Base-by-base conservation (phyloP, 2,113 vertebrate species). In the Emydura subglobosa region DNA sequence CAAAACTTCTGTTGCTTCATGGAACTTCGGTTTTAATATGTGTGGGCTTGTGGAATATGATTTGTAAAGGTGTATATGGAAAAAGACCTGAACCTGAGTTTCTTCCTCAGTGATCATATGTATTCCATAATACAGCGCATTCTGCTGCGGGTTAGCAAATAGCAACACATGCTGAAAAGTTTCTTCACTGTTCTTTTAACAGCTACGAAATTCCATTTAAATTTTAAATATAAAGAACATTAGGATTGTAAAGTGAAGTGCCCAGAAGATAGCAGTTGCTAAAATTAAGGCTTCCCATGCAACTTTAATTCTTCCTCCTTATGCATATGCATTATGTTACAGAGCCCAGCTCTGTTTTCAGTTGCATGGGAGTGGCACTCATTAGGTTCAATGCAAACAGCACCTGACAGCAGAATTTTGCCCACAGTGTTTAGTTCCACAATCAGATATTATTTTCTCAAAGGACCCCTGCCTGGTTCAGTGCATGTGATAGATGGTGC, bases 361-460 rank as follows among this genome's bases (percentile, higher is more conserved):
- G 5, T 53, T 39, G 3, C 50, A 7, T 84, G 51, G 25, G 16
- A 57, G 50, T 34, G 16, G 31, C 24, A 50, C 47, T 53, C 54
- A 21, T 25, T 57, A 31, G n/a, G 17, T 50, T 91, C 72, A 50
- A 10, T 57, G 24, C 47, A 65, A 94, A 10, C 96, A 11, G n/a
- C 72, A 95, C 94, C 87, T 95, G 88, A 92, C 90, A 96, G 53
- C 0, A 0, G 80, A 93, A 92, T 89, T 72, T 89, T 87, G 5
- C 31, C 78, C 74, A 22, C 21, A 29, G 93, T 81, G 86, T 96
- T 96, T 85, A 86, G 87, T 97, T 97, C 95, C 96, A 97, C 11
- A 79, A 47, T 82, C 81, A 47, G 27, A 96, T 96, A 89, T 96
- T 96, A 96, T 85, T 82, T 92, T 91, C 31, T 84, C 12, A 0